Evolutionary conservation across 2,888 invertebrate genomes (phyloP), one percentile per base, ranked within the genome.

Genomic region (Catocala fraxini): DNA sequence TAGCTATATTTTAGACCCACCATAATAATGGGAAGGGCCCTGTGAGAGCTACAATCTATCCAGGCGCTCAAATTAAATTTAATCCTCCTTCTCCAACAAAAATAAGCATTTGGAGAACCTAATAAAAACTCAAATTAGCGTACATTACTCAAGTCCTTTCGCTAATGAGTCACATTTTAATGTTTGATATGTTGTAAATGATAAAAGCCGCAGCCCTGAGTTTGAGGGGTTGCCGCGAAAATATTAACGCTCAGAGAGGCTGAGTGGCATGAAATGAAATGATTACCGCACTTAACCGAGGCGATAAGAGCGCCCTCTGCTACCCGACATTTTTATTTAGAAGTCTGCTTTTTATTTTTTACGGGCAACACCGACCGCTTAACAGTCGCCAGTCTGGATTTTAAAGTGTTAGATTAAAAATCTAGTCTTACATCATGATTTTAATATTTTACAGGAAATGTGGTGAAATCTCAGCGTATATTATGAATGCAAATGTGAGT

Each of bases 241-340:
- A 80, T 77, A 79, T 81, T 83, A 81, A 80, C 79, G 71, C 82
- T 76, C 66, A 71, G 66, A 73, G 77, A 75, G 58, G 64, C 60
- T 65, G 73, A 73, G 75, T 76, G 78, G 71, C 80, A 75, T 79
- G 75, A 79, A 84, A 78, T 80, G 80, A 80, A 84, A 85, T 83
- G 78, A 85, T 85, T 85, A 79, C 83, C 77, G 72, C 80, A 80
- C 82, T 84, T 80, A 77, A 70, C 60, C 55, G 55, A 63, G 71
- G 76, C 79, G 83, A 81, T 84, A 84, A 83, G 81, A 72, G 81
- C 45, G 66, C 69, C 57, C 65, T 75, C 61, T 63, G 62, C 49
- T 65, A 58, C 52, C 63, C 73, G 62, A 69, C 71, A 62, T 75
- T 75, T 70, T 71, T 7, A 77, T 69, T 76, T 68, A 70, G 52